Percentiles rank a stretch among this genome's conserved stretches.
phyloP scores from a whole-genome alignment of 2,888 invertebrate genomes.

The Drosophila pullipes region DNA sequence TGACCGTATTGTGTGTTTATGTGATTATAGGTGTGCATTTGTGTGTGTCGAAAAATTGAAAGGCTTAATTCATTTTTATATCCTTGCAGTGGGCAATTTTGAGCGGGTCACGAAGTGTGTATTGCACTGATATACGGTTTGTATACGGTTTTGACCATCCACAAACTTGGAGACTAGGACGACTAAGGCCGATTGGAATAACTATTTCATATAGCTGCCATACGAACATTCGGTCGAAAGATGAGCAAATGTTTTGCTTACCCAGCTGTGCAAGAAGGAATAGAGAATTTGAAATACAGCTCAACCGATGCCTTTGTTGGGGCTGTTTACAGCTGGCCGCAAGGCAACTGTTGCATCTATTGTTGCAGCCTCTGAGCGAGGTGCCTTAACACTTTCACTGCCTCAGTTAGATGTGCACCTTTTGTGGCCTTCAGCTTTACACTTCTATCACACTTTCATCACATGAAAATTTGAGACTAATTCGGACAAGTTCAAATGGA shows the following conservation, averaged over 20 bases:
- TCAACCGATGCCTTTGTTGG: not conserved
- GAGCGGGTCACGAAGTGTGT: not conserved
- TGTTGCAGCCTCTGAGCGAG: not conserved
- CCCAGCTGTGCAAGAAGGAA: not conserved
- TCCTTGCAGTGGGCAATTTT: not conserved
- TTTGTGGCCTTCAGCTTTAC: too few species aligned
- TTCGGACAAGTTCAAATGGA: too few species aligned
- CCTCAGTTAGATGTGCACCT: too few species aligned
- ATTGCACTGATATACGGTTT: not conserved
- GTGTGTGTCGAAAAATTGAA: not conserved
- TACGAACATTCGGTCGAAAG: too few species aligned
- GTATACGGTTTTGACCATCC: not conserved
- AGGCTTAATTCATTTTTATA: not conserved
- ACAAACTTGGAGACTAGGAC: not conserved
- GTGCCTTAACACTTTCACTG: not conserved
- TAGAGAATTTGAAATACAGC: not conserved
- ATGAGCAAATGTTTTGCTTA: too few species aligned
- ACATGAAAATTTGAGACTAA: too few species aligned
- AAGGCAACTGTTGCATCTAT: not conserved
- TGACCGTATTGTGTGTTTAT: conserved; percentile 7
- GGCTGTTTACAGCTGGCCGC: not conserved
- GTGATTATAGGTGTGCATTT: not conserved
- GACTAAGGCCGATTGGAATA: too few species aligned
- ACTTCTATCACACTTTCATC: too few species aligned
- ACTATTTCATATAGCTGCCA: too few species aligned